These are phyloP conservation scores for Genyomyrus donnyi DNA, from an alignment of 2,113 vertebrate genomes.

Conservation along the genomic window DNA sequence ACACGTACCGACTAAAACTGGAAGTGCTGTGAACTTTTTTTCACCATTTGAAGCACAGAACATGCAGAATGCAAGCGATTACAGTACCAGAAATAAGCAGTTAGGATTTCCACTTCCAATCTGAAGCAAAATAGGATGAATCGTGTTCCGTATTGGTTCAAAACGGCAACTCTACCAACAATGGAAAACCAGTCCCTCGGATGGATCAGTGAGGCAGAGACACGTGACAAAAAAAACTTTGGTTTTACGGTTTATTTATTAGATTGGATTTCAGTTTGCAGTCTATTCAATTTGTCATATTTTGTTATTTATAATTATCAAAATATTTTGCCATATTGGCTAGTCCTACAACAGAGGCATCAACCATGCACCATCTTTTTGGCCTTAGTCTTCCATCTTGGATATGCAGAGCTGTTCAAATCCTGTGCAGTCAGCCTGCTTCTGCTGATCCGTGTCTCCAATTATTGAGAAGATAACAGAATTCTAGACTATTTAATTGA, in stretches of 20 bases:
- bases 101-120: too few relatives aligned
- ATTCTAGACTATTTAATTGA: not conserved
- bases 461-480: not conserved
- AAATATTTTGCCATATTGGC: not conserved
- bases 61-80: not conserved
- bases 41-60: not conserved
- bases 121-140: too few relatives aligned
- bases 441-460: not conserved
- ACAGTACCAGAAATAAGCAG: too few relatives aligned
- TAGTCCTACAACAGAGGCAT: not conserved
- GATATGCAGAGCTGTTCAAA: not conserved
- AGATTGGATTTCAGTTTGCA: not conserved
- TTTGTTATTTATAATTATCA: not conserved
- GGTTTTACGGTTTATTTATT: not conserved
- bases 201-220: too few relatives aligned
- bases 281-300: not conserved
- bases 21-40: not conserved
- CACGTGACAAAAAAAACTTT: not conserved
- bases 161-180: too few relatives aligned
- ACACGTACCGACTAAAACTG: not conserved
- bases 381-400: not conserved
- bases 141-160: too few relatives aligned
- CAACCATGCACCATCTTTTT: not conserved
- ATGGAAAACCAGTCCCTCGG: too few relatives aligned
- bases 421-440: not conserved